Conservation (phyloP, 2,888 invertebrate genomes). For the Polyommatus iphigenia region DNA sequence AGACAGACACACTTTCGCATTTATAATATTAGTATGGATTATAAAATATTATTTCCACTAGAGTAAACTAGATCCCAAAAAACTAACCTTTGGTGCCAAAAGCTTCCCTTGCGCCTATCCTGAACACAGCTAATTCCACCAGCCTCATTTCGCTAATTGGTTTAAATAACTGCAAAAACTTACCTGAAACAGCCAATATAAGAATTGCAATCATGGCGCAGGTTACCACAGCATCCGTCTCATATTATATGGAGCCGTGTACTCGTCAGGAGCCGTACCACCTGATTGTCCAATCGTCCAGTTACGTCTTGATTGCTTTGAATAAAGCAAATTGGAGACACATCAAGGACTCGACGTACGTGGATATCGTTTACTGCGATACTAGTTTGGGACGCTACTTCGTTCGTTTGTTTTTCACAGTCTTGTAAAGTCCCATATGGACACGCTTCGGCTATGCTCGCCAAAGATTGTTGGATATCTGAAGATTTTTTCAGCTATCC, state of each 20-base stretch:
- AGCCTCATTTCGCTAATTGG: neutral
- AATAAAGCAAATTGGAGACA: conserved; percentile 54
- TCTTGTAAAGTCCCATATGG: neutral
- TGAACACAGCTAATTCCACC: too few relatives aligned
- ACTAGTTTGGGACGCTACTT: conserved; percentile 20
- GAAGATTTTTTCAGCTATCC: neutral
- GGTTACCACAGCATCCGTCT: conserved; percentile 32
- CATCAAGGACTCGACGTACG: conserved; percentile 59
- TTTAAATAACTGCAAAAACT: conserved; percentile 29
- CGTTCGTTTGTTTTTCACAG: conserved; percentile 17
- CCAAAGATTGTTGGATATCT: neutral
- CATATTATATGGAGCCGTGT: conserved; percentile 26
- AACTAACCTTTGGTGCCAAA: too few relatives aligned
- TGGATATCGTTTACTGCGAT: conserved; percentile 30
- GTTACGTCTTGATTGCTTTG: conserved; percentile 56
- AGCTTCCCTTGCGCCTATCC: too few relatives aligned
- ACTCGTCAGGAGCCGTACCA: conserved; percentile 43
- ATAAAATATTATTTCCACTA: too few relatives aligned
- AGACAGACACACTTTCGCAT: too few relatives aligned
- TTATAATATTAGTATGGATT: too few relatives aligned
- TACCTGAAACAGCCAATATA: conserved; percentile 46
- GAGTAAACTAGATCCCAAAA: too few relatives aligned
- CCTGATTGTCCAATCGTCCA: conserved; percentile 71
- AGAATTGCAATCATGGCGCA: conserved; percentile 43
- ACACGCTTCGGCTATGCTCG: neutral